Base-by-base conservation (phyloP, 1,140 invertebrate species). In the Pseudomyrmex pallidus region DNA sequence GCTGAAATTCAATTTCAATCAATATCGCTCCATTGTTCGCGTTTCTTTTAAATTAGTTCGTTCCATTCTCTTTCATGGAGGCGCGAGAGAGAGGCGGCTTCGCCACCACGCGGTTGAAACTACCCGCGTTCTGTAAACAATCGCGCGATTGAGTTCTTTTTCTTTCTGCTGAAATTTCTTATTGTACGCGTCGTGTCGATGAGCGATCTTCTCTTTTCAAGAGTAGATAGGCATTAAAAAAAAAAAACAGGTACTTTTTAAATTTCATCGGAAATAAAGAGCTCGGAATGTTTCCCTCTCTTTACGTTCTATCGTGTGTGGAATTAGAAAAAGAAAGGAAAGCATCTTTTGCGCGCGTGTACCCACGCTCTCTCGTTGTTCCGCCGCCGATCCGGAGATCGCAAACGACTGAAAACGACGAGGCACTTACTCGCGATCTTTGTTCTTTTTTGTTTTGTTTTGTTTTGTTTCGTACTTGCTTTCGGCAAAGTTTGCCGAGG, bases 391-490 rank as follows among this genome's bases (percentile, higher is more conserved):
- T 50, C 44, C 52, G 7, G 20, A 7, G 2, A 57, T 68, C 13
- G 20, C 15, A 13, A 15, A 12, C 35, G 35, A 35, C 10, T 13
- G 12, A 80, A 59, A 72, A 17, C 54, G 35, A 20, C 61, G 20
- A 56, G 22, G 20, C 25, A 17, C 48, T 56, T 8, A 17, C 48
- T 46, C 73, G 20, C 20, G 52, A 66, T 50, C 62, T 50, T 66
- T 9, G 35, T 77, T 13, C 62, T 83, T 83, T 76, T 83, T 83
- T 73, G n/a, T n/a, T 83, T 83, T 44, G n/a, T 66, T 83, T 83
- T 76, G 0, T 83, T 83, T 61, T 83, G 77, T 50, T 20, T 66
- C 22, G 72, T 25, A 77, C 25, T 66, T 64, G 46, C 54, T 70
- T 52, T 46, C 66, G 64, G 20, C 17, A 17, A 80, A 80, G 64